phyloP scores from a whole-genome alignment of 2,797 vertebrate species.

The Acridotheres tristis region DNA sequence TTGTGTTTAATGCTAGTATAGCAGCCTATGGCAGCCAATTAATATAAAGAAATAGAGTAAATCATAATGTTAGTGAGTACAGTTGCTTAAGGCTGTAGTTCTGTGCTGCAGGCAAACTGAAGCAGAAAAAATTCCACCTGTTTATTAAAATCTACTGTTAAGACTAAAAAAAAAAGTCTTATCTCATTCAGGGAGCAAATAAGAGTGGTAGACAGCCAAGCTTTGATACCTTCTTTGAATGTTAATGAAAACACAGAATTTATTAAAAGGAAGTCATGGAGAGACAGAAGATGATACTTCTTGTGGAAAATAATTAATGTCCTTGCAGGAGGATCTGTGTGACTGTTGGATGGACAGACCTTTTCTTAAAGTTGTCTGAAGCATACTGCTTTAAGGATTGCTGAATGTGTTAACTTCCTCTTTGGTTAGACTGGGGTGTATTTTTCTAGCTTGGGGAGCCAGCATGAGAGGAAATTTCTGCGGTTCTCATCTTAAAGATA shows the following conservation, averaged over 20 bases:
- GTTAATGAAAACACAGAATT: neutral
- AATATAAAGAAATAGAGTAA: neutral
- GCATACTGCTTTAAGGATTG: neutral
- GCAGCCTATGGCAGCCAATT: neutral
- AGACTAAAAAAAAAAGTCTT: neutral
- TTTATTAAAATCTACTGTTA: slow-evolving; percentile 10
- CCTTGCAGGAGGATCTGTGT: neutral
- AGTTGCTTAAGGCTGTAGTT: neutral
- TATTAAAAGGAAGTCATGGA: neutral
- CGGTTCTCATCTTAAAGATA: neutral
- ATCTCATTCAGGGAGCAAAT: neutral
- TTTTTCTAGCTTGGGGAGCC: neutral
- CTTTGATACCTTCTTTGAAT: neutral
- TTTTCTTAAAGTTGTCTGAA: neutral
- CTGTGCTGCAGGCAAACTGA: neutral
- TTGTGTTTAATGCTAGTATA: neutral
- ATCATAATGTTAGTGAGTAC: neutral
- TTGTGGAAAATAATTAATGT: neutral
- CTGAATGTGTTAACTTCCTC: neutral
- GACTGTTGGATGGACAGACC: neutral
- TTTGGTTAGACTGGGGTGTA: neutral
- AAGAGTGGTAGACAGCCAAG: neutral
- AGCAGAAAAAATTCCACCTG: neutral
- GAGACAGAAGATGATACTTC: neutral
- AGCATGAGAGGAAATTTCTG: neutral